phyloP scores from a whole-genome alignment of 2,888 invertebrate genomes.

The Cephus rjabovi region DNA sequence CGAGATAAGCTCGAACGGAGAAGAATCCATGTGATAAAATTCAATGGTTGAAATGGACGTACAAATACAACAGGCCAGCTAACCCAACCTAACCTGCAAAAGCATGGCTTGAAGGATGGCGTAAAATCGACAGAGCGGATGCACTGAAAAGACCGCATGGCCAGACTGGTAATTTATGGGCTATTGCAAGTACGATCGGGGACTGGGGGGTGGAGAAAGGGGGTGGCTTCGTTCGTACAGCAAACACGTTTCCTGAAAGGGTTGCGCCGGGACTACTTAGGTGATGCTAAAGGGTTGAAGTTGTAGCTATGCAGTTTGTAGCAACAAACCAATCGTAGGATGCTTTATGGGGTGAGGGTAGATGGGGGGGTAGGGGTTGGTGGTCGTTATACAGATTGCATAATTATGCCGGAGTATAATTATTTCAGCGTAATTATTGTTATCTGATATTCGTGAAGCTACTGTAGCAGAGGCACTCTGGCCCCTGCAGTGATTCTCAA shows the following conservation, averaged over 20 bases:
- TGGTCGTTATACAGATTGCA: slow-evolving; percentile 1
- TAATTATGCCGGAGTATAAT: slow-evolving; percentile 3
- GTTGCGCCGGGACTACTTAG: neutral
- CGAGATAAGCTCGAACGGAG: neutral
- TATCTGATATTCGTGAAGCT: slow-evolving; percentile 1
- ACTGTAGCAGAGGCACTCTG: neutral
- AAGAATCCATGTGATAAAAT: neutral
- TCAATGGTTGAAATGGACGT: neutral
- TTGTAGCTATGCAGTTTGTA: neutral
- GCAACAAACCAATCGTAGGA: neutral
- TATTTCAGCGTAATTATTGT: slow-evolving; percentile 13
- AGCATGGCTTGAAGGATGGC: neutral
- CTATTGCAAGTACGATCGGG: neutral
- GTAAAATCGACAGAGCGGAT: neutral
- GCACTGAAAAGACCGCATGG: neutral
- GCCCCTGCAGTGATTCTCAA: neutral
- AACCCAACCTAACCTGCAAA: neutral
- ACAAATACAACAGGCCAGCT: neutral
- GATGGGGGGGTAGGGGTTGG: too few species aligned
- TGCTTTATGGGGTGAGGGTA: neutral
- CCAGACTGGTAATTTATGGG: neutral
- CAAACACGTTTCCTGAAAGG: neutral
- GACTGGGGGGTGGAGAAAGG: too few species aligned
- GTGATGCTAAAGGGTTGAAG: neutral
- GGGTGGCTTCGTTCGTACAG: neutral